phyloP scores from a whole-genome alignment of 2,113 vertebrate species.

The Bujurquina vittata region DNA sequence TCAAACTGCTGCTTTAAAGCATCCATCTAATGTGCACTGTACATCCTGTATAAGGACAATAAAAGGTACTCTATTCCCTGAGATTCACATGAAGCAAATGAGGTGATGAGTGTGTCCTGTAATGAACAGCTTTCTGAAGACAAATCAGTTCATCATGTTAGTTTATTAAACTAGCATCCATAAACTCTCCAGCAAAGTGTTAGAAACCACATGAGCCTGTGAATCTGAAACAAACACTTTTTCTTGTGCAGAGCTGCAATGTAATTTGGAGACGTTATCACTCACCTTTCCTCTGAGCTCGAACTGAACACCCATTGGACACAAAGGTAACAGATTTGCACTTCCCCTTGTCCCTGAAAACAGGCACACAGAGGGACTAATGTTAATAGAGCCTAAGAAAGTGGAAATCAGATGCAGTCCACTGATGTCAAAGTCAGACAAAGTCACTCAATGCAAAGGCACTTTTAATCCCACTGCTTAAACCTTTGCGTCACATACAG shows the following conservation, averaged over 20 bases:
- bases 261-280: neutral
- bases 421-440: neutral
- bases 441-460: neutral
- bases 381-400: neutral
- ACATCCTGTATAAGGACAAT: too few relatives aligned
- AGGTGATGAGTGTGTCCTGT: neutral
- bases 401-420: neutral
- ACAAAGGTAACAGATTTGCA: slow-evolving; percentile 38
- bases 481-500: neutral
- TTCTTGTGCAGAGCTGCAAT: too few relatives aligned
- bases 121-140: neutral
- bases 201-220: too few relatives aligned
- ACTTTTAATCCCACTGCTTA: neutral
- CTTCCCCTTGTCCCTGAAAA: slow-evolving; percentile 61
- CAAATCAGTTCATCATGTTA: neutral
- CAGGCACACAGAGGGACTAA: neutral
- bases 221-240: too few relatives aligned
- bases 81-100: neutral
- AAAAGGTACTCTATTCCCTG: too few relatives aligned
- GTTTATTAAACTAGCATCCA: neutral
- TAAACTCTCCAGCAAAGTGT: too few relatives aligned
- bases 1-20: neutral
- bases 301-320: slow-evolving; percentile 79
- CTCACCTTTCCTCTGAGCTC: slow-evolving; percentile 84
- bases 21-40: neutral